These are phyloP conservation scores for Amblyteles armatorius DNA, from an alignment of 2,888 invertebrate genomes.

Conservation along the genomic window DNA sequence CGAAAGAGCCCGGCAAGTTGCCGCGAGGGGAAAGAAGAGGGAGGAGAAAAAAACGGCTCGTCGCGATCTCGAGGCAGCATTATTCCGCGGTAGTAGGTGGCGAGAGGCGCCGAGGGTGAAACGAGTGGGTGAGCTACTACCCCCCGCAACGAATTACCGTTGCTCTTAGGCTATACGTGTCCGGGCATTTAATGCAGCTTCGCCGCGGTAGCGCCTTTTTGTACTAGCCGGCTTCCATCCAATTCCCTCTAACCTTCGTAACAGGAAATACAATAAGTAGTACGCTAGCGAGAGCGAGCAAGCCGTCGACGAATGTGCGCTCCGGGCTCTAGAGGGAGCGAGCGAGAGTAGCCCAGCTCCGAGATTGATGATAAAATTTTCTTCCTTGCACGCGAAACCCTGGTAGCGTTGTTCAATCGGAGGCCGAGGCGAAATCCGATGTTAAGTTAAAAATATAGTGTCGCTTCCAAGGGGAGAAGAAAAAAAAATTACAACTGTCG, in stretches of 20 bases:
- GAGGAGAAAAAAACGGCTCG: constrained; percentile 15
- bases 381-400: neutral
- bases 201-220: constrained; percentile 73
- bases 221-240: constrained; percentile 77
- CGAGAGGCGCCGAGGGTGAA: constrained; percentile 62
- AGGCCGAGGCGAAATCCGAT: neutral
- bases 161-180: constrained; percentile 81
- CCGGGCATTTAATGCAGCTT: constrained; percentile 80
- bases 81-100: constrained; percentile 24
- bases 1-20: constrained; percentile 13
- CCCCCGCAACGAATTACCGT: constrained; percentile 82
- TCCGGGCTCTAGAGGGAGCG: neutral
- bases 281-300: constrained; percentile 24
- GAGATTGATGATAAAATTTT: constrained; percentile 1
- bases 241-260: constrained; percentile 81
- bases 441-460: neutral
- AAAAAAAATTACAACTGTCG: neutral
- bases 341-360: neutral
- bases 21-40: neutral
- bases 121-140: constrained; percentile 77
- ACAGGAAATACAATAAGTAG: constrained; percentile 79
- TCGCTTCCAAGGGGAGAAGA: neutral
- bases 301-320: constrained; percentile 1
- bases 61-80: constrained; percentile 31
- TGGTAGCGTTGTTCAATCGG: neutral